These are phyloP conservation scores for Lordiphosa mommai DNA, from an alignment of 1,140 invertebrate species.

Conservation along the genomic window DNA sequence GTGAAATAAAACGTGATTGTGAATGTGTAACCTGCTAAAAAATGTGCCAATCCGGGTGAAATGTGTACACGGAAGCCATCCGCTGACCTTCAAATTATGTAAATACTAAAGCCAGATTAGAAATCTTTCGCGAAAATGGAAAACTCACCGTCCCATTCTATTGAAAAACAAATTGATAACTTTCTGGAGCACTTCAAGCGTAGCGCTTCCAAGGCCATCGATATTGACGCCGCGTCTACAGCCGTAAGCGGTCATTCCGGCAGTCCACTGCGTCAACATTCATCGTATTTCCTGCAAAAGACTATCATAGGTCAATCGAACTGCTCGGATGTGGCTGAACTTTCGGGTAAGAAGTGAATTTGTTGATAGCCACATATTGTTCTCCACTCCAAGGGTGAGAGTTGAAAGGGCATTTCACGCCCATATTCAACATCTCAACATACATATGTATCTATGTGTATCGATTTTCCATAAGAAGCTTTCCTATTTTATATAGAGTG, in stretches of 20 bases:
- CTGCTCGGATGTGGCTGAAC: conserved; percentile 50
- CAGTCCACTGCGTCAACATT: conserved; percentile 31
- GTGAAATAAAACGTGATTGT: neutral
- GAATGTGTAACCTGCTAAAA: neutral
- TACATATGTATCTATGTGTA: conserved; percentile 11
- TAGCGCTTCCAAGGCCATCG: conserved; percentile 86
- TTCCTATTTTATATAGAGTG: neutral
- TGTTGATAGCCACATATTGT: neutral
- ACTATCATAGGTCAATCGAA: conserved; percentile 16
- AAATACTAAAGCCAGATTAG: neutral
- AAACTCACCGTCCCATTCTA: conserved; percentile 84
- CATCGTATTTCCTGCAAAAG: conserved; percentile 39
- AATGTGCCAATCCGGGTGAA: neutral
- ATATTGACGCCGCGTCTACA: conserved; percentile 39
- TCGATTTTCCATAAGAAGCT: conserved; percentile 40
- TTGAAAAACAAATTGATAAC: conserved; percentile 90
- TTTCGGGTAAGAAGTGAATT: conserved; percentile 39
- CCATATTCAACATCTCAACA: neutral
- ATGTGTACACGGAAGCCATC: neutral
- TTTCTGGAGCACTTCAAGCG: conserved; percentile 89
- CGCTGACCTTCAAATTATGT: conserved; percentile 3
- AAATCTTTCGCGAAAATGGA: conserved; percentile 79
- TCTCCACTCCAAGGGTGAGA: neutral
- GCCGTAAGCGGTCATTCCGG: conserved; percentile 1
- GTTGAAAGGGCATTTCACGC: conserved; percentile 15